Evolutionary conservation across 2,113 vertebrate genomes (phyloP), one percentile per base, ranked within the genome.

Genomic region (Poeciliopsis prolifica): DNA sequence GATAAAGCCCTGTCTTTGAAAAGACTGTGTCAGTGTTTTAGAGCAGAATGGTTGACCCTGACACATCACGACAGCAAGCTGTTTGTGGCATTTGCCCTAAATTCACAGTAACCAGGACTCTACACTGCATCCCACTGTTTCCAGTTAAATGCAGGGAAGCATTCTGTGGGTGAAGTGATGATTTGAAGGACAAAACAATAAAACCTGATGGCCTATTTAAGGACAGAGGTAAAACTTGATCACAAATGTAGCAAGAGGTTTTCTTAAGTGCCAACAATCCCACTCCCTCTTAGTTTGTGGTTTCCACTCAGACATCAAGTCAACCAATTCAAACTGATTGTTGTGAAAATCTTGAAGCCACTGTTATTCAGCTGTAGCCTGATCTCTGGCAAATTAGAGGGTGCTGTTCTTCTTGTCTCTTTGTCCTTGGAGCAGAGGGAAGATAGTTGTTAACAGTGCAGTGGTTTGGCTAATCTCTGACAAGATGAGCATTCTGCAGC

Each of bases 311-410:
- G 68, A 62, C 62, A 77, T 77, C 65, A 77, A 17, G 15, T 51
- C 64, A 72, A 75, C 4, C 51, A 68, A 68, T 64, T 54, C 61
- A 74, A 81, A 63, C 37, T 61, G 63, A 80, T 78, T 87, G 81
- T 74, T 86, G 63, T 78, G 77, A 83, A 79, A 82, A 74, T 82
- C 66, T 44, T 54, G 62, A 84, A 77, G 65, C 80, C 81, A 70
- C 78, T 85, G 68, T 80, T 84, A 88, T 90, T 89, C 80, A 79
- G 68, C 81, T 85, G 83, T 81, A 63, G 73, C 72, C 77, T 67
- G 28, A 76, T 68, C 77, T 72, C 71, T 68, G 17, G 78, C 66
- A 89, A 90, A 92, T 92, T 87, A 87, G 62, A 92, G 81, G 82
- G 77, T 89, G 66, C 74, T 70, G 51, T 71, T 79, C 40, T 26